Percentiles rank a stretch among this genome's conserved stretches.
Evolutionary conservation across 1,140 invertebrate species (phyloP).

Genomic region (Anadara kagoshimensis): DNA sequence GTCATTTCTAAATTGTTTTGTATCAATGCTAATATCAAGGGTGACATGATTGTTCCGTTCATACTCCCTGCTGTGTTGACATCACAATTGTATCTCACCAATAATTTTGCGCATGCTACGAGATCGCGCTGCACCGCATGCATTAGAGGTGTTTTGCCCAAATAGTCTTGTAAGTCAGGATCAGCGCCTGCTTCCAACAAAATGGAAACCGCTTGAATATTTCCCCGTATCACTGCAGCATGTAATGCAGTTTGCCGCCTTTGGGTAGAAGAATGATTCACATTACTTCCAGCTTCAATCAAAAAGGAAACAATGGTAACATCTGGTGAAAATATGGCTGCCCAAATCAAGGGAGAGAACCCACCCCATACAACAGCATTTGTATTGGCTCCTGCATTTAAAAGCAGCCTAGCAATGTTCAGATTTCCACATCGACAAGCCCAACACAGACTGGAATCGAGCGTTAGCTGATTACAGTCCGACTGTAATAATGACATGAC

Average conservation of each 20-base stretch:
- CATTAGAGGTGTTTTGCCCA: conserved; percentile 49
- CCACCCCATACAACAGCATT: conserved; percentile 51
- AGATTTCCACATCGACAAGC: conserved; percentile 49
- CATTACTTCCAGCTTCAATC: conserved; percentile 37
- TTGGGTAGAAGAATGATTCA: conserved; percentile 43
- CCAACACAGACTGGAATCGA: conserved; percentile 53
- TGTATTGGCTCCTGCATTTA: conserved; percentile 38
- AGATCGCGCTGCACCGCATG: conserved; percentile 44
- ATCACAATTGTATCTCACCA: conserved; percentile 50
- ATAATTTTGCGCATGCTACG: conserved; percentile 29
- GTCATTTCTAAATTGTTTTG: conserved; percentile 48
- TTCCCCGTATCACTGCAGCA: conserved; percentile 47
- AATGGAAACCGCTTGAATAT: conserved; percentile 13
- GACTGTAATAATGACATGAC: conserved; percentile 22
- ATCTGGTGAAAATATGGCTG: conserved; percentile 46
- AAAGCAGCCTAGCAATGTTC: conserved; percentile 27
- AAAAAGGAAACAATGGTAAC: conserved; percentile 35
- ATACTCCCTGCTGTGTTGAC: conserved; percentile 46
- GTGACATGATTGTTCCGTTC: conserved; percentile 45
- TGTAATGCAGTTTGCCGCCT: conserved; percentile 52
- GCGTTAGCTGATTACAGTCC: conserved; percentile 32
- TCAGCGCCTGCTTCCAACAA: conserved; percentile 42
- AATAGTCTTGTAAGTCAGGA: conserved; percentile 43
- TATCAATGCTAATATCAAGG: conserved; percentile 44
- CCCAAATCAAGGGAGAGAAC: conserved; percentile 51